Evolutionary conservation across 2,797 vertebrate genomes (phyloP).

Genomic region (Pseudochirops cupreus): DNA sequence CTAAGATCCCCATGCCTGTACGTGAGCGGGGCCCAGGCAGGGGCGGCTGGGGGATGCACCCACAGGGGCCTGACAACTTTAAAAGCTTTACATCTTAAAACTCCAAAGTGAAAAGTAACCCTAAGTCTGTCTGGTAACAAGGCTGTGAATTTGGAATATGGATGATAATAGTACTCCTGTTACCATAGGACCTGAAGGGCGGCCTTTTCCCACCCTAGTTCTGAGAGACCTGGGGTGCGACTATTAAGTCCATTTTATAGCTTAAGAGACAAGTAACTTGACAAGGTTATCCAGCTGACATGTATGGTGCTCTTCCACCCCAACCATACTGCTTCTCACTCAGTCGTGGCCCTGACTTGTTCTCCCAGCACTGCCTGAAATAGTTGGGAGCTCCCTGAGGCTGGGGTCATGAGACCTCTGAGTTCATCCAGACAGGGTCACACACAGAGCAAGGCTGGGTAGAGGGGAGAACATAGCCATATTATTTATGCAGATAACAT

Average conservation of each 20-base stretch:
- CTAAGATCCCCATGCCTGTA: constrained; percentile 91
- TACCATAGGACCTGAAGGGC: background rate
- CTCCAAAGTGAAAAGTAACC: background rate
- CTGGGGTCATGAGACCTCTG: background rate
- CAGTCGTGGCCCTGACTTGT: background rate
- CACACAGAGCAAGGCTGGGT: background rate
- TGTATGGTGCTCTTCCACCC: background rate
- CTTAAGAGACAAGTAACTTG: background rate
- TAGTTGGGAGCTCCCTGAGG: background rate
- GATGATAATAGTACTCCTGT: background rate
- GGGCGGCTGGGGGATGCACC: background rate
- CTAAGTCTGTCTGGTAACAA: background rate
- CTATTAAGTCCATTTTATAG: background rate
- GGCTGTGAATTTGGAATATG: background rate
- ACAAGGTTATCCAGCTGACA: too few relatives aligned
- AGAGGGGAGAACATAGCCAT: background rate
- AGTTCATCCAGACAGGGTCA: background rate
- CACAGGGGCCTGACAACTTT: background rate
- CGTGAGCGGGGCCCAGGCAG: background rate
- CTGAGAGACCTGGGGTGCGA: background rate
- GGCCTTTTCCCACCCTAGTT: background rate
- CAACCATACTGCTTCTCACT: background rate
- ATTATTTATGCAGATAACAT: background rate
- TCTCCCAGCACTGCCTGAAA: background rate
- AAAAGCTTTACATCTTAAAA: background rate